Base-by-base conservation (phyloP, 2,888 invertebrate genomes). In the Nasonovia ribisnigri region DNA sequence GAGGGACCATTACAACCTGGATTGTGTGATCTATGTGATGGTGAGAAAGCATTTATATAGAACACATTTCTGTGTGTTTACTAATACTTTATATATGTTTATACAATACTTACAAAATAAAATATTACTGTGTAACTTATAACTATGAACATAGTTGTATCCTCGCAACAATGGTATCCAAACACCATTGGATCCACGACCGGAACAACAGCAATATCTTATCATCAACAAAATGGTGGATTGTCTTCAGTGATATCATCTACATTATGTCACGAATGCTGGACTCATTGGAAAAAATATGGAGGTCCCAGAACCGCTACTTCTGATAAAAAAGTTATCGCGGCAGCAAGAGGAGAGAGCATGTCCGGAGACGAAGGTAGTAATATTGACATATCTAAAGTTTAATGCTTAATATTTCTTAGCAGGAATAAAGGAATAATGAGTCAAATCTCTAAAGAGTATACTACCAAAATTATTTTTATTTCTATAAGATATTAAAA, bases 231-330 rank as follows among this genome's bases (percentile, higher is more conserved):
- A 88, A 92, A 92, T 51, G 92, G 92, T 67, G 91, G 91, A 46
- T 46, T 86, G 13, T 57, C 91, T 91, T 57, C 91, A 48, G 43
- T 46, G 1, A 42, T 29, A 5, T 57, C 92, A 0, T 87, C 60
- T 96, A 97, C 99, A 95, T 96, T 99, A 94, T 99, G 99, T 96
- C 98, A 98, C 95, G 96, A 97, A 36, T 99, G 99, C 96, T 99
- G 99, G 99, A 97, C 97, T 95, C 99, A 99, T 96, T 99, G 99
- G 99, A 99, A 99, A 96, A 99, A 99, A 96, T 99, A 99, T 96
- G 99, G 99, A 94, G 99, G 99, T 94, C 97, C 99, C 92, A 99
- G 99, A 96, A 97, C 97, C 95, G 96, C 97, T n/a, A 97, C 96
- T 84, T 96, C 96, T 95, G 96, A 96, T 95, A 96, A 96, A 94